Percentiles rank a stretch among this genome's conserved stretches.
phyloP scores from a whole-genome alignment of 2,888 invertebrate genomes.

The Nipponacmea schrenckii region DNA sequence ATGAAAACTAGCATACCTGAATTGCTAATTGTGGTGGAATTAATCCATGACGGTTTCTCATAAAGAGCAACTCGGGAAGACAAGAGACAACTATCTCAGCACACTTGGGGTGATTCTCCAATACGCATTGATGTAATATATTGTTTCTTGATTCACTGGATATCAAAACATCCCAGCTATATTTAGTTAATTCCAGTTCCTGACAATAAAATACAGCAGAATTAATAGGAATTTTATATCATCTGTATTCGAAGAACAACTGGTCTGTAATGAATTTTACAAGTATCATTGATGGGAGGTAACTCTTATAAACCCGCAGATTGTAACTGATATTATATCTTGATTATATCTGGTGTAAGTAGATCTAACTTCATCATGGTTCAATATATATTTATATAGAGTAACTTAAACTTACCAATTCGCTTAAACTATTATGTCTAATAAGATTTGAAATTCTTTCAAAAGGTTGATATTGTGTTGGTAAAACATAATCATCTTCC shows the following conservation, averaged over 20 bases:
- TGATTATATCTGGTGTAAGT: too few relatives aligned
- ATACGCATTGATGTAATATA: neutral
- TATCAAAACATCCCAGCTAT: too few relatives aligned
- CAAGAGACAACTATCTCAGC: neutral
- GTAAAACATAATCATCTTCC: slow-evolving; percentile 1
- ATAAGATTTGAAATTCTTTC: neutral
- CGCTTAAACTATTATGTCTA: neutral
- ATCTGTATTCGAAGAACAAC: too few relatives aligned
- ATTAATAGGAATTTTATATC: too few relatives aligned
- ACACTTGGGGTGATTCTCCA: neutral
- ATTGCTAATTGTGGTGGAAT: neutral
- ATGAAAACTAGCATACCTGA: neutral
- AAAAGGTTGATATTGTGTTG: neutral
- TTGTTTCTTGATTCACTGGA: neutral
- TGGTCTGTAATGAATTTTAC: too few relatives aligned
- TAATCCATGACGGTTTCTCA: neutral
- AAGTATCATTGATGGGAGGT: too few relatives aligned
- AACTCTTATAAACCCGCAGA: too few relatives aligned
- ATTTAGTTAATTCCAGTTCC: too few relatives aligned
- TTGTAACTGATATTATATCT: too few relatives aligned
- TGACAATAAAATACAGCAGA: too few relatives aligned
- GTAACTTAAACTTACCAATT: neutral
- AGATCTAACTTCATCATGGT: too few relatives aligned
- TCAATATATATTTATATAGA: too few relatives aligned
- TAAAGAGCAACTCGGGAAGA: neutral